Evolutionary conservation across 2,113 vertebrate species (phyloP), one percentile per base, ranked within the genome.

Genomic region (Apus apus): DNA sequence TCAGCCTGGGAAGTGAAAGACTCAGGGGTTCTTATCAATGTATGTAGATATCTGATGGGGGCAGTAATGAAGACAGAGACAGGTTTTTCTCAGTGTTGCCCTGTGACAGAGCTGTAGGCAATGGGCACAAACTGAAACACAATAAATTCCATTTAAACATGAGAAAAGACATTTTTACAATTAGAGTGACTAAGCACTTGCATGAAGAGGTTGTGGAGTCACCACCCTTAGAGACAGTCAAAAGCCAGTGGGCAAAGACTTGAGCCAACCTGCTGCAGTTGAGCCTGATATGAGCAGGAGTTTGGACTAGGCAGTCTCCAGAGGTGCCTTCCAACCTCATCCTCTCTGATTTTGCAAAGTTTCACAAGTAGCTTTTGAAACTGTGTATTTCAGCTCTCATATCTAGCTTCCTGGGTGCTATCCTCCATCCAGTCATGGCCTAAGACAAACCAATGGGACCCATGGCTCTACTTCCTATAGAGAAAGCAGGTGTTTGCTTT

Each of bases 371-470:
- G 73, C 8, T 68, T 11, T 27, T 64, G 48, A 27, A 90, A 90
- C n/a, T 3, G 0, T 43, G 6, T 66, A 6, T 82, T 85, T 85
- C 22, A 58, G 7, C 23, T 68, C 6, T 50, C 1, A 0, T 1
- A 0, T 75, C 78, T 62, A n/a, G 2, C 48, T 62, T 66, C 58
- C 54, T 89, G 65, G 40, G n/a, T 50, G 50, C 25, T 67, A 8
- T 62, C 17, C 12, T 85, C 9, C 5, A 7, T 40, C 45, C 19
- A 66, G 34, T 50, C 27, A 22, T 25, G 38, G 5, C 40, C 43
- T 40, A 25, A 72, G 67, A 89, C 10, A 27, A 8, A 58, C 10
- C 21, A 58, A 1, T 8, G 50, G 27, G 10, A 51, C n/a, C 38
- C 57, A 13, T 5, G 45, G 7, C 9, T 79, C 20, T 75, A 15